phyloP scores from a whole-genome alignment of 1,140 invertebrate genomes.

The Drosophila watanabei region DNA sequence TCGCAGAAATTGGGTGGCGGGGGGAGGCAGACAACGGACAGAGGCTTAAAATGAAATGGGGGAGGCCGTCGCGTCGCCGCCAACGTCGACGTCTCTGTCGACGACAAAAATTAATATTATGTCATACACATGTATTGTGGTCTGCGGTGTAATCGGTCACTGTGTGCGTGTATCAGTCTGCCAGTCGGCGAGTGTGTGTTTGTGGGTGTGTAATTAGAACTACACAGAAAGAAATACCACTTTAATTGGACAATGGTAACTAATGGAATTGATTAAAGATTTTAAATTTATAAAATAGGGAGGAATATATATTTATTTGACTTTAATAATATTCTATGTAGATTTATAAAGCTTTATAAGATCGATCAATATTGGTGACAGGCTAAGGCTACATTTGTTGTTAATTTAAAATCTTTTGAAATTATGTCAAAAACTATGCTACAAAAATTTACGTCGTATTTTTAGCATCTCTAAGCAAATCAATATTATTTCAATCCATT shows the following conservation, averaged over 20 bases:
- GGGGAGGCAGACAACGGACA: not conserved
- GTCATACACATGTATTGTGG: conserved; percentile 70
- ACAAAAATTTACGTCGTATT: too few relatives aligned
- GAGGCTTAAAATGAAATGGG: conserved; percentile 52
- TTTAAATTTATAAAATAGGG: too few relatives aligned
- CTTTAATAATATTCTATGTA: not conserved
- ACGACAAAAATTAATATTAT: conserved; percentile 69
- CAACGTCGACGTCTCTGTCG: conserved; percentile 34
- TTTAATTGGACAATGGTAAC: not conserved
- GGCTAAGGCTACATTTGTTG: too few relatives aligned
- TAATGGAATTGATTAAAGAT: not conserved
- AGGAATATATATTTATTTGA: too few relatives aligned
- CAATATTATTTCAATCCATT: too few relatives aligned
- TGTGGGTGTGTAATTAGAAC: conserved; percentile 50
- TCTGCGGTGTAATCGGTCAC: conserved; percentile 36
- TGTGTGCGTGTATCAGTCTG: conserved; percentile 12
- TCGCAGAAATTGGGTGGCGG: not conserved
- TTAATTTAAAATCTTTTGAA: too few relatives aligned
- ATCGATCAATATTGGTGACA: too few relatives aligned
- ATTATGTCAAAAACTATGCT: too few relatives aligned
- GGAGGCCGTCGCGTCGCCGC: conserved; percentile 50
- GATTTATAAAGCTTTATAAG: not conserved
- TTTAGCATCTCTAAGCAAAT: too few relatives aligned
- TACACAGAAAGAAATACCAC: conserved; percentile 15
- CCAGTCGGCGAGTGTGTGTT: conserved; percentile 11